Evolutionary conservation across 2,888 invertebrate genomes (phyloP).

Genomic region (Pyrgus malvae): DNA sequence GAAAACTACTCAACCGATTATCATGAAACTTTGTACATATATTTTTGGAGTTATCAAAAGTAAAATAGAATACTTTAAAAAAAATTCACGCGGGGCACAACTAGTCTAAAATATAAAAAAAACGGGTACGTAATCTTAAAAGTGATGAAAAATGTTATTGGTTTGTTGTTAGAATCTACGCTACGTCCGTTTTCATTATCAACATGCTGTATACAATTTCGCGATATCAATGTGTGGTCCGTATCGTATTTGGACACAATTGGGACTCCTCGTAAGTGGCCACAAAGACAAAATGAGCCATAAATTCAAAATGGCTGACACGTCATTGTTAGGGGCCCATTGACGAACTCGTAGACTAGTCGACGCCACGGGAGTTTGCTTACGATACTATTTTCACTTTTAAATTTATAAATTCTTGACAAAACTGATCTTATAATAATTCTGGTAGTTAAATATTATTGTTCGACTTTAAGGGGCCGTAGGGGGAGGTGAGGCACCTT

Average conservation of each 20-base stretch:
- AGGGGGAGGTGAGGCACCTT: too few species aligned
- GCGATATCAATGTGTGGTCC: constrained; percentile 67
- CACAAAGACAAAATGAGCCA: constrained; percentile 65
- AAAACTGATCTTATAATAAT: not conserved
- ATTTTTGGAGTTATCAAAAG: too few species aligned
- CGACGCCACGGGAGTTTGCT: constrained; percentile 39
- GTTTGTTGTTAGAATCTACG: too few species aligned
- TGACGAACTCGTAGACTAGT: constrained; percentile 47
- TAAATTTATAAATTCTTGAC: not conserved
- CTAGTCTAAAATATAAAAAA: too few species aligned
- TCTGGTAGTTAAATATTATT: too few species aligned
- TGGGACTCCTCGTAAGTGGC: constrained; percentile 46
- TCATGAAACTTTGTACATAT: too few species aligned
- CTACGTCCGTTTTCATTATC: not conserved
- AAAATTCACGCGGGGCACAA: too few species aligned
- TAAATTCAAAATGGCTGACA: constrained; percentile 61
- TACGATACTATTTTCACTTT: not conserved
- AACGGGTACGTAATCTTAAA: too few species aligned
- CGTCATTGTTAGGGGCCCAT: constrained; percentile 51
- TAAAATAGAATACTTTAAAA: too few species aligned
- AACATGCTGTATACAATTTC: constrained; percentile 48
- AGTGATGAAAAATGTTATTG: too few species aligned
- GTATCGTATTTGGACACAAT: constrained; percentile 41
- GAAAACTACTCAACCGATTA: too few species aligned
- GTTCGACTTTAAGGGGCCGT: too few species aligned